phyloP scores from a whole-genome alignment of 2,113 vertebrate genomes.

The Cichladusa arquata region DNA sequence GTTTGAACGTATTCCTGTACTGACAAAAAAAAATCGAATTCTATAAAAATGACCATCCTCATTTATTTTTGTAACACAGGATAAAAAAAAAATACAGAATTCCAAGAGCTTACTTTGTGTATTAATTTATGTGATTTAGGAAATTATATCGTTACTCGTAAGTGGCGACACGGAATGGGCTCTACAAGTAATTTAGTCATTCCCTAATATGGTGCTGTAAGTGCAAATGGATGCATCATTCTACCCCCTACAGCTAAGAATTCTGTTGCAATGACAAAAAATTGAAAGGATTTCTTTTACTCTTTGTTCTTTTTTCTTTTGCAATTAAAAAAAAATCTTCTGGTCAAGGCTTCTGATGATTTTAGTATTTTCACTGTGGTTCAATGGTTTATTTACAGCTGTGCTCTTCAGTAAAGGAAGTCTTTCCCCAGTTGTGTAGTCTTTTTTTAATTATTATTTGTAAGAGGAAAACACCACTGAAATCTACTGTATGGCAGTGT shows the following conservation, averaged over 20 bases:
- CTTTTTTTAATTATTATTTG: neutral
- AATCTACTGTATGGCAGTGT: neutral
- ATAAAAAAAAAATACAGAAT: neutral
- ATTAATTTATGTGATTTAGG: conserved; percentile 77
- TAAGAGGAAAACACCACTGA: conserved; percentile 26
- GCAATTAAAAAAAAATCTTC: conserved; percentile 60
- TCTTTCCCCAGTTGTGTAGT: conserved; percentile 21
- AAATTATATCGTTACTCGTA: conserved; percentile 82
- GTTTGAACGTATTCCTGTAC: neutral
- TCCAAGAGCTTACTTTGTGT: conserved; percentile 67
- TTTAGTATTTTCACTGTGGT: conserved; percentile 60
- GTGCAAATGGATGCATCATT: conserved; percentile 74
- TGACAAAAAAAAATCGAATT: conserved; percentile 9
- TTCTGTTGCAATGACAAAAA: conserved; percentile 66
- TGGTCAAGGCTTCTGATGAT: conserved; percentile 54
- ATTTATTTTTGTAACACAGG: conserved; percentile 30
- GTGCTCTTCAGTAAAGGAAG: conserved; percentile 52
- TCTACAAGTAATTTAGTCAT: conserved; percentile 78
- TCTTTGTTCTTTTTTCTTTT: conserved; percentile 68
- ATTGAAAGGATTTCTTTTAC: conserved; percentile 72
- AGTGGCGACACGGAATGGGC: conserved; percentile 68
- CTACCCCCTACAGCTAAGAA: conserved; percentile 76
- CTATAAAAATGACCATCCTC: conserved; percentile 17
- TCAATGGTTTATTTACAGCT: conserved; percentile 72
- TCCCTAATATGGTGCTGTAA: conserved; percentile 75